Evolutionary conservation across 2,888 invertebrate species (phyloP).

Genomic region (Dugesia japonica): DNA sequence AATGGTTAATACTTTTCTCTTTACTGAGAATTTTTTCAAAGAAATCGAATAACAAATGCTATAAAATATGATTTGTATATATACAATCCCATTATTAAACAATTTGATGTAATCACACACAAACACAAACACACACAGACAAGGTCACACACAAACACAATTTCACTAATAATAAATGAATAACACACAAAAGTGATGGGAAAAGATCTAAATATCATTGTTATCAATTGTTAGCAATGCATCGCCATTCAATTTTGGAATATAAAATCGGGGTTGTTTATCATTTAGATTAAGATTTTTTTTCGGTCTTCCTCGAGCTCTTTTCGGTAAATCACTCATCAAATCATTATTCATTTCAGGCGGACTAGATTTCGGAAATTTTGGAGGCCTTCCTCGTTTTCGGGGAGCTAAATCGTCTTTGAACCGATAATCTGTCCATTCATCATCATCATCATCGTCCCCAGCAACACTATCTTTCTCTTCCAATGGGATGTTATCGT

Average conservation of each 20-base stretch:
- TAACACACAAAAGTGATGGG: too few species aligned
- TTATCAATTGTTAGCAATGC: background rate
- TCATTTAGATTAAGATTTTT: background rate
- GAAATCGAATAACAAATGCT: too few species aligned
- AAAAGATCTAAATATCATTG: too few species aligned
- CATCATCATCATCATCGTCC: background rate
- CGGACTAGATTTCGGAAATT: background rate
- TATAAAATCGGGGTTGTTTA: slow-evolving; percentile 8
- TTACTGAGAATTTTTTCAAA: too few species aligned
- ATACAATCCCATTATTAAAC: too few species aligned
- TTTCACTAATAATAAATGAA: too few species aligned
- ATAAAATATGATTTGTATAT: too few species aligned
- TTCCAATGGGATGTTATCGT: too few species aligned
- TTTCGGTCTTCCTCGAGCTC: background rate
- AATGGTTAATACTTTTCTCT: too few species aligned
- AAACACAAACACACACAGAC: too few species aligned
- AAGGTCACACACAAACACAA: too few species aligned
- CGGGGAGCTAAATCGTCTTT: background rate
- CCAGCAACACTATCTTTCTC: background rate
- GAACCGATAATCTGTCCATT: slow-evolving; percentile 10
- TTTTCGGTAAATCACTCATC: background rate
- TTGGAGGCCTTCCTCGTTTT: background rate
- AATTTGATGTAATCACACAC: too few species aligned
- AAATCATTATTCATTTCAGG: background rate
- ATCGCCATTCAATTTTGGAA: background rate